Percentiles rank a stretch among this genome's conserved stretches.
Conservation (phyloP, 2,113 vertebrate species). For the Gadus macrocephalus region DNA sequence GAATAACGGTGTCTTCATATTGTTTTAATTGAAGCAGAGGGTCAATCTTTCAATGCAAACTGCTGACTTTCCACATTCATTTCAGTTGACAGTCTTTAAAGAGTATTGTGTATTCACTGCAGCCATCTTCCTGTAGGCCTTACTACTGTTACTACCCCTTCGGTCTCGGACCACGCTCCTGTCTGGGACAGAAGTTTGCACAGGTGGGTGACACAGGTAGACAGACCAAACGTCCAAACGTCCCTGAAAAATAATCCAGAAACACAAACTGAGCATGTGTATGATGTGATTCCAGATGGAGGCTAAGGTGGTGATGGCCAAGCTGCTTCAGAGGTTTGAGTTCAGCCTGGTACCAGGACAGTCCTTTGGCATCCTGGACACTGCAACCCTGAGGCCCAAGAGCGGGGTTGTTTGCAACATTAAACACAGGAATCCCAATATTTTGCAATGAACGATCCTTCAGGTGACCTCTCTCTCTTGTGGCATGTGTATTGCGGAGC, state of each 20-base stretch:
- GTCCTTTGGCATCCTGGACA: slow-evolving; percentile 77
- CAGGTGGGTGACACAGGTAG: slow-evolving; percentile 71
- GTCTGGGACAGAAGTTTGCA: slow-evolving; percentile 84
- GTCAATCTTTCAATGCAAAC: too few species aligned
- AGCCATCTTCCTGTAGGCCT: slow-evolving; percentile 50
- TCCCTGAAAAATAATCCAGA: neutral
- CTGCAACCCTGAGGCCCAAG: slow-evolving; percentile 73
- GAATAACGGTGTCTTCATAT: too few species aligned
- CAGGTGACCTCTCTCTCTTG: too few species aligned
- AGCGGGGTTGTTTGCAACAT: slow-evolving; percentile 82
- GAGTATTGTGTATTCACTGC: too few species aligned
- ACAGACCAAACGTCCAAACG: neutral
- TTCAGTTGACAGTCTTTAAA: too few species aligned
- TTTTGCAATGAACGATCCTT: too few species aligned
- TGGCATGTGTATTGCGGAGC: too few species aligned
- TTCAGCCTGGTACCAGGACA: slow-evolving; percentile 79
- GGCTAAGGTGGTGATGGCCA: slow-evolving; percentile 88
- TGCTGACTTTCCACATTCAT: too few species aligned
- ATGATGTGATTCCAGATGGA: slow-evolving; percentile 78
- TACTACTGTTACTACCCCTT: slow-evolving; percentile 85
- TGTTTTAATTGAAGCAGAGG: too few species aligned
- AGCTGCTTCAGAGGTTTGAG: slow-evolving; percentile 87
- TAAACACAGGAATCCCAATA: slow-evolving; percentile 47
- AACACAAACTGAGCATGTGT: neutral
- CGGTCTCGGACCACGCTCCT: slow-evolving; percentile 83